A percentile compares a stretch with the other conserved stretches of the same genome.
phyloP scores from a whole-genome alignment of 2,113 vertebrate genomes.

The Mastomys natalensis region DNA sequence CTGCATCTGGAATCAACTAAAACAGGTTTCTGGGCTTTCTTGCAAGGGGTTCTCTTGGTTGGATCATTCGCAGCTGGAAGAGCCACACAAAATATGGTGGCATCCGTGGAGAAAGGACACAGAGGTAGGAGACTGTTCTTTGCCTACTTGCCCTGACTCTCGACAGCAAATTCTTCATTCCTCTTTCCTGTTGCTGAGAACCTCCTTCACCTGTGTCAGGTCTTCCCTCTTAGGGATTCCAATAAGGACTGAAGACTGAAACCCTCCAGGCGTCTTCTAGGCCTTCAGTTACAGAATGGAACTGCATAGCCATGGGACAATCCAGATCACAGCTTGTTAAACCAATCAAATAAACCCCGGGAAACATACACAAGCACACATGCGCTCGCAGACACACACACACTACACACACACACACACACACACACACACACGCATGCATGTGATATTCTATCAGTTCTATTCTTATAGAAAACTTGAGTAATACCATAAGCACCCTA shows the following conservation, averaged over 20 bases:
- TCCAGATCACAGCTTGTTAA: no score
- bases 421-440: neutral
- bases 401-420: rapidly evolving
- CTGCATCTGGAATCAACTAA: neutral
- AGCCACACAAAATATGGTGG: neutral
- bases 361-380: neutral
- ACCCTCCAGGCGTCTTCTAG: neutral
- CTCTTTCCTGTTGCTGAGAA: neutral
- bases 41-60: neutral
- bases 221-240: neutral
- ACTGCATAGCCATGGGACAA: neutral
- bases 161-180: neutral
- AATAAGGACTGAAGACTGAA: neutral
- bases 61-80: neutral
- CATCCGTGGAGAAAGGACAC: neutral
- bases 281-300: neutral
- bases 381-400: rapidly evolving
- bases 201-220: neutral
- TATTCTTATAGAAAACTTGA: neutral
- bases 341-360: neutral
- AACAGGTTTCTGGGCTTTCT: neutral
- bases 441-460: neutral
- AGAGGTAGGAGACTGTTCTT: neutral
- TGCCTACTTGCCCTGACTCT: neutral
- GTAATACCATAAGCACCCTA: neutral